Base-by-base conservation (phyloP, 2,888 invertebrate genomes). In the Euzophera pinguis region DNA sequence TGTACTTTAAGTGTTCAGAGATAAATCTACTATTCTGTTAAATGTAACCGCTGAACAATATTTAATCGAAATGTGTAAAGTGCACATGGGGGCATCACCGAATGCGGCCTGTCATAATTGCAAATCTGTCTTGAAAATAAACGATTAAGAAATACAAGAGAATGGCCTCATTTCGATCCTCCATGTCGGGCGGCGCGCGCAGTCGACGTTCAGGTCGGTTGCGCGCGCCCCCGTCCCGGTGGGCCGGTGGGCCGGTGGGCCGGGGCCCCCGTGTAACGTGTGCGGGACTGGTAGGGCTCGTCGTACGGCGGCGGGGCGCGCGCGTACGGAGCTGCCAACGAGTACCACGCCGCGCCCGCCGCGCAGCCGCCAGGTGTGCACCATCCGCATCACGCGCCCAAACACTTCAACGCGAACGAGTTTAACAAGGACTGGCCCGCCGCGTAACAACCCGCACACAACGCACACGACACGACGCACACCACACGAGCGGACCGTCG, bases 1-100 rank as follows among this genome's bases (percentile, higher is more conserved):
- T 86, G 89, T 90, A 89, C 89, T 90, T 89, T 90, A 89, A 89
- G 89, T 90, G 89, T 89, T 89, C 87, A 86, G 87, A 87, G 87
- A 85, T 81, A 79, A n/a, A 80, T 79, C 77, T 76, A 83, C 73
- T 79, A 77, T 81, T 78, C 73, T 78, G 81, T 86, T 79, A 69
- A 78, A 75, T 82, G 87, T 84, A 81, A 84, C 73, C 74, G 70
- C 73, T 78, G 72, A 78, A 71, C 76, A 73, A 22, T 73, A 76
- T 68, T 71, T 73, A 72, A 9, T 67, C 68, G 70, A 67, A 69
- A 61, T 73, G 75, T 81, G 79, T 78, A 67, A 73, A 63, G 54
- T n/a, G n/a, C 67, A 69, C 73, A 71, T 71, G 73, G 74, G 71
- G 73, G 73, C 61, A 71, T 69, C 71, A 63, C 54, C 51, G 57